Base-by-base conservation (phyloP, 1,140 invertebrate genomes). In the Zaprionus camerounensis region DNA sequence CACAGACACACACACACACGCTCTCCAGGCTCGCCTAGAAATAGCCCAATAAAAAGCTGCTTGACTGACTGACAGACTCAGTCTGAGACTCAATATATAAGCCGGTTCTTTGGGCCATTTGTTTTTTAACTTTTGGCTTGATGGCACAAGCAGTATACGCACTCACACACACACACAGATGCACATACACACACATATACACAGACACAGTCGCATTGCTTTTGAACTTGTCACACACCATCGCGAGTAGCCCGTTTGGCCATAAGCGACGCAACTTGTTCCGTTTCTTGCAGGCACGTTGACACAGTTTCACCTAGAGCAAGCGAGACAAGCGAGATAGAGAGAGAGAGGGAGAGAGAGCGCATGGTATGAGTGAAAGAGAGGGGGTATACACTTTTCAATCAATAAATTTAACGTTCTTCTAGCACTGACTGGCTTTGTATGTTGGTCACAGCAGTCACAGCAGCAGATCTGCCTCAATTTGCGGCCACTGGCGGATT, bases 191-290 rank as follows among this genome's bases (percentile, higher is more conserved):
- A 78, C 24, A 41, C 46, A n/a, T n/a, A n/a, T n/a, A n/a, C n/a
- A n/a, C n/a, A n/a, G n/a, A n/a, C n/a, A n/a, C n/a, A n/a, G 28
- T 49, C 46, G 41, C 34, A 56, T 56, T 71, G 44, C 69, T 83
- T 83, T 80, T 85, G 86, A 85, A 90, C 86, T 90, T 90, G 85
- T 90, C 85, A 90, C 81, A 90, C 72, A 76, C 76, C 84, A 84
- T 88, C 71, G 82, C 80, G 83, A 83, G 64, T 49, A 41, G 66
- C 59, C 58, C 56, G 58, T 76, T 65, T 78, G 72, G 44, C 85
- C 79, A 90, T 85, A 91, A 82, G 82, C 85, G 86, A 69, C 69
- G 69, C 79, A 91, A 85, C 85, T 82, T 73, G 85, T 90, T 90
- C 75, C 76, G 76, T 80, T 90, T 80, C 90, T 68, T 76, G 70